Evolutionary conservation across 1,140 invertebrate genomes (phyloP), one percentile per base, ranked within the genome.

Genomic region (Ostrea denselamellosa): DNA sequence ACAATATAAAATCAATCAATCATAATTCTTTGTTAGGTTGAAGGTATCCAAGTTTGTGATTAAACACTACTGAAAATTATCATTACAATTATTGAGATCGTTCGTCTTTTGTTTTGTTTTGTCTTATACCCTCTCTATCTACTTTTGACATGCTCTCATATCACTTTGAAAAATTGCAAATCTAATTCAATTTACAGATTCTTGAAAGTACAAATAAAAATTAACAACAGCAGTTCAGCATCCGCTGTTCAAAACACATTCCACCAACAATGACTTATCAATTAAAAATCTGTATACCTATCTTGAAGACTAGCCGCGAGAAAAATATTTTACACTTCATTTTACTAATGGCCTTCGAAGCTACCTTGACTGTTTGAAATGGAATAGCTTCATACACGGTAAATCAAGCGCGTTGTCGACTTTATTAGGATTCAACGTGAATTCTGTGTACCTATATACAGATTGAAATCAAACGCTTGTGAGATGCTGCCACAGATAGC

Each of bases 381-480:
- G 8, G 25, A 25, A 34, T 28, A 77, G 22, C 22, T 34, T 77
- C 12, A 77, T 77, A 77, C 28, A 28, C 68, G 14, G 68, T 34
- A 77, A 77, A 34, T 34, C 68, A 77, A 34, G 22, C 68, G 25
- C 25, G 28, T 25, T 34, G 28, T 14, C 12, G 12, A 34, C 14
- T 22, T 28, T 77, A 28, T 77, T 77, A 77, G 68, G 28, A 34
- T 34, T 28, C 68, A 77, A 77, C 28, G 22, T n/a, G 22, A 71
- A 71, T 3, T 10, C 22, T 34, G 68, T 34, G 25, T 77, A 77
- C 68, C 68, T 77, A 77, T 77, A 77, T 77, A 25, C 8, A 25
- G 68, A 28, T 28, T 25, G 68, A 77, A 77, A 77, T 77, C 68
- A 77, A 77, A 77, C 68, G 68, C 68, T 77, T 25, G 25, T 77